Evolutionary conservation across 2,113 vertebrate genomes (phyloP), one percentile per base, ranked within the genome.

Genomic region (Dromiciops gliroides): DNA sequence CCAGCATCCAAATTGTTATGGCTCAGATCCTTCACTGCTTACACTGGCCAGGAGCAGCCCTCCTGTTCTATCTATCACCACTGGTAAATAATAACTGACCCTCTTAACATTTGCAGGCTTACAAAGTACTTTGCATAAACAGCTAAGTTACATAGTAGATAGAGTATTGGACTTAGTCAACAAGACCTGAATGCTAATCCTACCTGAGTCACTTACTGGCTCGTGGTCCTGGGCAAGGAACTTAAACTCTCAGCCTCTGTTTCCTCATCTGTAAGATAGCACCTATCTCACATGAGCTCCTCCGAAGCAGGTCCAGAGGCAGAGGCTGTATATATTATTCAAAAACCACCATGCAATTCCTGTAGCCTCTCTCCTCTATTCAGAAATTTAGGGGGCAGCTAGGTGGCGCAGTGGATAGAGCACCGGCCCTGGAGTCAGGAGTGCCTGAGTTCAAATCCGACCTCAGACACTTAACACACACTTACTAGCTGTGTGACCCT

Each of bases 321-420:
- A 99, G 99, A 98, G 98, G 99, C 99, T 98, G 98, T 98, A 99
- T 99, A 99, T 99, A 99, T 99, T 99, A 99, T 99, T 99, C 98
- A 99, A 98, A 99, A 98, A 99, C 99, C 99, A 99, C 99, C 99
- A 98, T 98, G 98, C 98, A 98, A 98, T 99, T 99, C 98, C 98
- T 99, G 98, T 96, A 98, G 98, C 98, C 98, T 98, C 98, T 98
- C 98, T 98, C 98, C 98, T 96, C 98, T 98, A 97, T 98, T 98
- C 98, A 93, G n/a, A n/a, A n/a, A n/a, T n/a, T n/a, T n/a, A n/a
- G 98, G 98, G 98, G 98, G 98, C 98, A 98, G n/a, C n/a, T n/a
- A n/a, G n/a, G n/a, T n/a, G n/a, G n/a, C n/a, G n/a, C n/a, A n/a
- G n/a, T n/a, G n/a, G n/a, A n/a, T n/a, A n/a, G n/a, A n/a, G n/a